Evolutionary conservation across 2,888 invertebrate genomes (phyloP).

Genomic region (Eupithecia subfuscata): DNA sequence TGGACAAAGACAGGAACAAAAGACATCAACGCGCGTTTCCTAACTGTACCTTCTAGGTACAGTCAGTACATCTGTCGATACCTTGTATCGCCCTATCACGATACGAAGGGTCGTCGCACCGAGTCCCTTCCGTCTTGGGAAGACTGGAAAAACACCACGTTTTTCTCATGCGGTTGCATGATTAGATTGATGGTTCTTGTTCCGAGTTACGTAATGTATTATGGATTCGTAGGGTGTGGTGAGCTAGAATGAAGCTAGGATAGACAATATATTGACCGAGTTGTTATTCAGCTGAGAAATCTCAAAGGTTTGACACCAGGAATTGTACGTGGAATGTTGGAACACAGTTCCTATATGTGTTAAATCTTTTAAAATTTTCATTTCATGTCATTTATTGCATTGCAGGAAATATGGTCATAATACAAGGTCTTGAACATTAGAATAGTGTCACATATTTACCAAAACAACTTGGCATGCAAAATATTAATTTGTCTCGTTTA

Average conservation of each 20-base stretch:
- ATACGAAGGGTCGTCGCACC: constrained; percentile 39
- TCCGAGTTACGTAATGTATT: not conserved
- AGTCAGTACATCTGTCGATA: constrained; percentile 34
- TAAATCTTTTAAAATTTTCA: no score
- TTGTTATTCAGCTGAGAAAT: not conserved
- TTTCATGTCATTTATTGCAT: no score
- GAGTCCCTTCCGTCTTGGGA: constrained; percentile 37
- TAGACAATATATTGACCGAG: not conserved
- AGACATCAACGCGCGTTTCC: not conserved
- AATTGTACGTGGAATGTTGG: no score
- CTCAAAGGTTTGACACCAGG: not conserved
- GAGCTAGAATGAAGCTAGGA: not conserved
- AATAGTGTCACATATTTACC: no score
- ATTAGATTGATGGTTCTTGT: constrained; percentile 10
- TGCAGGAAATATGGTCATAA: no score
- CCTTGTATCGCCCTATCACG: constrained; percentile 35
- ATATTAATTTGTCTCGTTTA: no score
- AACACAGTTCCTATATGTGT: no score
- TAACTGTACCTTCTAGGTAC: not conserved
- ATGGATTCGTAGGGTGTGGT: constrained; percentile 3
- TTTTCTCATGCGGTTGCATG: constrained; percentile 25
- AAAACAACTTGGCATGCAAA: no score
- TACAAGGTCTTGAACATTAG: no score
- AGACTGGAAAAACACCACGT: constrained; percentile 36
- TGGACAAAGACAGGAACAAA: not conserved